Evolutionary conservation across 2,888 invertebrate genomes (phyloP), one percentile per base, ranked within the genome.

Genomic region (Netelia fuscicornis): DNA sequence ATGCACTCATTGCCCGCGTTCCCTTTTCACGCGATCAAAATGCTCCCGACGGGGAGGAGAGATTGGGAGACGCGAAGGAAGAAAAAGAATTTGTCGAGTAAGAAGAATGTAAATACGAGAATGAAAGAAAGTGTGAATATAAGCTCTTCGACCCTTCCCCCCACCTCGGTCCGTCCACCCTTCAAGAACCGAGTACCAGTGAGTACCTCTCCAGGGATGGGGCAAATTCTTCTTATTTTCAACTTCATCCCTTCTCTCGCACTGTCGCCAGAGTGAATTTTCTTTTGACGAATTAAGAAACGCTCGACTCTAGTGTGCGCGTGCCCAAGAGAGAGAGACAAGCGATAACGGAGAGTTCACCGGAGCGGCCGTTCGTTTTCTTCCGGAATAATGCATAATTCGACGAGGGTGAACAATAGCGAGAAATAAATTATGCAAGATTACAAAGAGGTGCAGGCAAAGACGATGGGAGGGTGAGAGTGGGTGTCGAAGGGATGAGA

Each of bases 401-500:
- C 91, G 87, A 85, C 86, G 86, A 84, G 88, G 89, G 88, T 87
- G 90, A 88, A 91, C 92, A 92, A 92, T 92, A 91, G 91, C 90
- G 91, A 90, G 91, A 93, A 92, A 93, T 93, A 93, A 93, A 93
- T 93, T 93, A 93, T 93, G 93, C 93, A 91, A 93, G 93, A 93
- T 93, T 92, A 93, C 93, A 93, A 92, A 92, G 90, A 88, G 86
- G 82, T 87, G 89, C 87, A 86, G 83, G 86, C 79, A 68, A 56
- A 64, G 44, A 54, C 62, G 79, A 68, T 11, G 52, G 71, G 60
- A 67, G 76, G 42, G 60, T 3, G 71, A 75, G 79, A 76, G 70
- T 48, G 81, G 77, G 79, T 75, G 70, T 60, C 71, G 60, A 70
- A 64, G 75, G 62, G 81, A 81, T 56, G 81, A 79, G 79, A 81